Evolutionary conservation across 2,888 invertebrate species (phyloP).

Genomic region (Drepanosiphum platanoidis): DNA sequence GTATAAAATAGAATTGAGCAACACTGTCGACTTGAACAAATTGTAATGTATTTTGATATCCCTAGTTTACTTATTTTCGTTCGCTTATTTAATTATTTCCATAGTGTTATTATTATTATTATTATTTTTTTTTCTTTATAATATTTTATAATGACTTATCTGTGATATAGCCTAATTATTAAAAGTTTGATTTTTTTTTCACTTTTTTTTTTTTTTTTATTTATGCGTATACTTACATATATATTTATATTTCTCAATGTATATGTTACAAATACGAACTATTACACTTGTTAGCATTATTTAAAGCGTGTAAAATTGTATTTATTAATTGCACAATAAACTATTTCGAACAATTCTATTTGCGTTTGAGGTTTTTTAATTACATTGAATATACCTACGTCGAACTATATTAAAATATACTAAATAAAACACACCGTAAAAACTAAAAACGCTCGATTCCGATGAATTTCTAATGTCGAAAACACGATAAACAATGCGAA

Average conservation of each 20-base stretch:
- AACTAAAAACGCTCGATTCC: no score
- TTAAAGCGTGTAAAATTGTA: constrained; percentile 56
- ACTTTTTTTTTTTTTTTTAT: constrained; percentile 2
- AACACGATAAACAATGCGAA: no score
- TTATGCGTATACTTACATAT: not conserved
- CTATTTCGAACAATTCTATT: constrained; percentile 35
- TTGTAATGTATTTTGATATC: not conserved
- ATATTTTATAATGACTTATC: constrained; percentile 49
- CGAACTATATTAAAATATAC: no score
- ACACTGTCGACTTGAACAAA: constrained; percentile 41
- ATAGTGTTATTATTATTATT: constrained; percentile 19
- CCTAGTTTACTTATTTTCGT: not conserved
- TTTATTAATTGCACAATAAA: constrained; percentile 58
- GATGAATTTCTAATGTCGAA: no score
- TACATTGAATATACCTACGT: no score
- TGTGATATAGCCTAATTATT: constrained; percentile 55
- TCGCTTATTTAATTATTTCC: constrained; percentile 24
- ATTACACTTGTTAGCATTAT: constrained; percentile 48
- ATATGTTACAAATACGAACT: constrained; percentile 6
- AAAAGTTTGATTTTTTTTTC: constrained; percentile 30
- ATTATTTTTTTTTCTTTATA: constrained; percentile 29
- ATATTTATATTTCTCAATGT: not conserved
- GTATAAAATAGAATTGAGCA: not conserved
- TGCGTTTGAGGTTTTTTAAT: no score
- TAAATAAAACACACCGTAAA: no score